Evolutionary conservation across 2,888 invertebrate genomes (phyloP), one percentile per base, ranked within the genome.

Genomic region (Nezara viridula): DNA sequence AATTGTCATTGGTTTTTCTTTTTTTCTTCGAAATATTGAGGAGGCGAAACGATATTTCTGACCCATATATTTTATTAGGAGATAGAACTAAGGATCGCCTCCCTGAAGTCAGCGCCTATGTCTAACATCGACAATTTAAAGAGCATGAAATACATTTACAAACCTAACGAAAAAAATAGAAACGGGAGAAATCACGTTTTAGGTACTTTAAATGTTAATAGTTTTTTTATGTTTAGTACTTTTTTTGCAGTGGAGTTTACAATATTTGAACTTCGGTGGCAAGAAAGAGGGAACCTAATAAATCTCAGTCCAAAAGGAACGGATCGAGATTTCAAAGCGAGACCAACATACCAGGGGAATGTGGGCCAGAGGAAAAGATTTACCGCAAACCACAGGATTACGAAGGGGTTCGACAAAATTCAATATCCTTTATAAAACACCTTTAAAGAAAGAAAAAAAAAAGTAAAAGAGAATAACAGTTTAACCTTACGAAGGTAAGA

Each of bases 331-430:
- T 73, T 73, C 66, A 73, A 19, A 73, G 66, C 16, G 66, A 32
- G 10, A 19, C 66, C 21, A 37, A 37, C 32, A 21, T 73, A 73
- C 16, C 66, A 73, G n/a, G 44, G 24, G 81, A 81, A 81, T 81
- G 44, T 81, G 81, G 81, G 81, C 24, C 81, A 81, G 81, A 27
- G 81, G 47, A 44, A 44, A 81, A 24, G 81, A 81, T 81, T 12
- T n/a, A 81, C 81, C 81, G 44, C 81, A 81, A 47, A 81, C 81
- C 81, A 47, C 81, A 81, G 44, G 14, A 81, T 44, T 44, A 44
- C 81, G 44, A 24, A 32, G 66, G 24, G 81, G n/a, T n/a, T n/a
- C 40, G n/a, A n/a, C 44, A 81, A n/a, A 10, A 81, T 81, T 81
- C 81, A 81, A 81, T 81, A 47, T 81, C 66, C 66, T 73, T 7